Conservation (phyloP, 2,113 vertebrate genomes). For the Halichoerus grypus region DNA sequence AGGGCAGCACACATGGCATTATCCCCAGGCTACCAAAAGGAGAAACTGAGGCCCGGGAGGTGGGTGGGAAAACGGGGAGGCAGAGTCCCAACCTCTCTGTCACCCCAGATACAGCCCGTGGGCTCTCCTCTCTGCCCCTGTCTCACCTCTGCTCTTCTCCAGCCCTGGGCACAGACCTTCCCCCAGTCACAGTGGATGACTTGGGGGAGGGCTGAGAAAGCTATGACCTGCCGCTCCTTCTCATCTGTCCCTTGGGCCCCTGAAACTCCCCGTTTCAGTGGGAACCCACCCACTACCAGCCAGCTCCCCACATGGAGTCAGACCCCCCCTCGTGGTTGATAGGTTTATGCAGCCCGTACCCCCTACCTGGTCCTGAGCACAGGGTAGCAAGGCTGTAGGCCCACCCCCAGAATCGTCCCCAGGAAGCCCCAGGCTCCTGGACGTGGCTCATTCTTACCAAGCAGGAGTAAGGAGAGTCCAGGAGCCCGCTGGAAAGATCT, state of each 20-base stretch:
- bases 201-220: conserved; percentile 30
- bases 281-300: conserved; percentile 20
- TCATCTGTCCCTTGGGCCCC: not conserved
- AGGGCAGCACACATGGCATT: conserved; percentile 84
- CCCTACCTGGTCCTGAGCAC: not conserved
- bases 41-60: conserved; percentile 79
- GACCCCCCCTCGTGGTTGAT: not conserved
- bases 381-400: not conserved
- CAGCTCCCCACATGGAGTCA: not conserved
- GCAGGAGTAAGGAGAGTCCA: not conserved
- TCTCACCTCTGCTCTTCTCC: conserved; percentile 76
- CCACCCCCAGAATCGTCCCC: not conserved
- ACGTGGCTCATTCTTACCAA: not conserved
- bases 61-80: conserved; percentile 60
- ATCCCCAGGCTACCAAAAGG: conserved; percentile 84
- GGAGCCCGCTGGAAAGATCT: not conserved
- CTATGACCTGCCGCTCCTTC: conserved; percentile 17
- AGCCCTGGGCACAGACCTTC: conserved; percentile 73
- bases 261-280: conserved; percentile 24
- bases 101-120: conserved; percentile 51
- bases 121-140: conserved; percentile 70
- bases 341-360: not conserved
- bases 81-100: conserved; percentile 71
- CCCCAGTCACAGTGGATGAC: conserved; percentile 34
- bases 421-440: conserved; percentile 28